Evolutionary conservation across 2,888 invertebrate genomes (phyloP).

Genomic region (Diarsia dahlii): DNA sequence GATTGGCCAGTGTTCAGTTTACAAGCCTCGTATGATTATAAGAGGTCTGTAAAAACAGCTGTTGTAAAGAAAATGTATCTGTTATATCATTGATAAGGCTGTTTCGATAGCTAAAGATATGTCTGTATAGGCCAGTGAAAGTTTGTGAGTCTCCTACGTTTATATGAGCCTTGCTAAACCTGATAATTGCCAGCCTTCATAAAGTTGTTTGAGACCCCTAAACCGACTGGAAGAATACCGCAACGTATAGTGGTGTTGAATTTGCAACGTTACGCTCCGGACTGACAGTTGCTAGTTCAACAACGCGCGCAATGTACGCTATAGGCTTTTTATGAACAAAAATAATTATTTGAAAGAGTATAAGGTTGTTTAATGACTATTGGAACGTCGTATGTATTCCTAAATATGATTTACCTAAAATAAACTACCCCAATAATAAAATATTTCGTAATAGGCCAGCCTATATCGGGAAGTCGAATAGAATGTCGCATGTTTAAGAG

Average conservation of each 20-base stretch:
- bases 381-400: neutral
- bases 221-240: neutral
- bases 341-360: neutral
- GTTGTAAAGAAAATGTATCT: neutral
- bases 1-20: slow-evolving; percentile 27
- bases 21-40: slow-evolving; percentile 12
- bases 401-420: neutral
- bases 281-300: neutral
- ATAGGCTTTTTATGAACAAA: slow-evolving; percentile 14
- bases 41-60: slow-evolving; percentile 5
- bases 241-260: neutral
- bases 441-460: neutral
- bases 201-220: neutral
- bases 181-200: neutral
- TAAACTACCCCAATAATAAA: neutral
- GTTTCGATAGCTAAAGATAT: neutral
- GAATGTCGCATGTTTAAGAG: neutral
- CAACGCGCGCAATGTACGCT: too few species aligned
- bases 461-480: neutral
- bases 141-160: neutral
- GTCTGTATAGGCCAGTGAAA: neutral
- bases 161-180: slow-evolving; percentile 2
- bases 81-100: slow-evolving; percentile 1
- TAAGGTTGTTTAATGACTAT: neutral
- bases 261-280: neutral